These are phyloP conservation scores for Dendrolimus houi DNA, from an alignment of 2,888 invertebrate species.

Conservation along the genomic window DNA sequence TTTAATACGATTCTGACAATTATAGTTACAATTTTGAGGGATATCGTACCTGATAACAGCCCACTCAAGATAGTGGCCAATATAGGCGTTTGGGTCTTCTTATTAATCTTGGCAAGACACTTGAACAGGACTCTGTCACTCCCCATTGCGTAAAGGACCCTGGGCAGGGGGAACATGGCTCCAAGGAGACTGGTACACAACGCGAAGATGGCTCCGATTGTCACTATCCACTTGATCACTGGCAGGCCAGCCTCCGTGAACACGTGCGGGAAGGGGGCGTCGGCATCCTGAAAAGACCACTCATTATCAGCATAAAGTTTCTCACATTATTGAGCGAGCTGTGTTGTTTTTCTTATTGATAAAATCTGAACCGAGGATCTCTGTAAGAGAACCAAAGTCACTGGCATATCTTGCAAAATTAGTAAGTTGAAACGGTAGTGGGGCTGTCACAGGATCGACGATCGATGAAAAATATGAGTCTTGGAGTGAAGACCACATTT, in stretches of 20 bases:
- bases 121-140: slow-evolving; percentile 91
- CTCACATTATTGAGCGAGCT: no score
- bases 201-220: slow-evolving; percentile 93
- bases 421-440: no score
- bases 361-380: no score
- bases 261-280: slow-evolving; percentile 92
- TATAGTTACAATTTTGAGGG: no score
- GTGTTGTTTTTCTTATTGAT: no score
- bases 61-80: slow-evolving; percentile 87
- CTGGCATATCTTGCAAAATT: no score
- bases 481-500: no score
- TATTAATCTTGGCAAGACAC: slow-evolving; percentile 80
- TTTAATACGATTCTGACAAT: slow-evolving; percentile 12
- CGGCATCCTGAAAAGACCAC: slow-evolving; percentile 75
- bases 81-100: slow-evolving; percentile 86
- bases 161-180: slow-evolving; percentile 91
- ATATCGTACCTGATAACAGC: slow-evolving; percentile 78
- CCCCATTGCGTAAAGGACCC: slow-evolving; percentile 94
- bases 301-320: no score
- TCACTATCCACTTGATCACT: slow-evolving; percentile 91
- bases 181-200: slow-evolving; percentile 92
- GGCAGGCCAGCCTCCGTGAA: slow-evolving; percentile 87
- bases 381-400: no score
- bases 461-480: no score
- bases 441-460: no score